phyloP scores from a whole-genome alignment of 2,888 invertebrate genomes.

The Nymphalis polychloros region DNA sequence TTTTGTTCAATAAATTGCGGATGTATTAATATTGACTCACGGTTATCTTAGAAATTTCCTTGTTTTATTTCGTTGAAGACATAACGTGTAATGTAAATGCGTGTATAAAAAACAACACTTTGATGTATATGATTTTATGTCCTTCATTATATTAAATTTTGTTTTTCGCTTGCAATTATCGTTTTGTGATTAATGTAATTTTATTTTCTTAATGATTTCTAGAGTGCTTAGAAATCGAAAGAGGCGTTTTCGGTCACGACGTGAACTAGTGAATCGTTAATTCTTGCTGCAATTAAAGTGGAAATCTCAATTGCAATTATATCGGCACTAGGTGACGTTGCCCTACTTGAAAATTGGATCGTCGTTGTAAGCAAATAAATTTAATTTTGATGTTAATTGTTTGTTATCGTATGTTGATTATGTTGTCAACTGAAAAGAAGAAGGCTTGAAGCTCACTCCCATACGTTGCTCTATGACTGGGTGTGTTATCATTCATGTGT shows the following conservation, averaged over 20 bases:
- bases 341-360: constrained; percentile 44
- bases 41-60: constrained; percentile 41
- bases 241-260: constrained; percentile 38
- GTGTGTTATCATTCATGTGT: too few species aligned
- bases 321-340: constrained; percentile 40
- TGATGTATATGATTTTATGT: not conserved
- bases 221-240: constrained; percentile 30
- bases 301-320: constrained; percentile 38
- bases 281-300: constrained; percentile 35
- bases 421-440: too few species aligned
- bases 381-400: not conserved
- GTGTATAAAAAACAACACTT: not conserved
- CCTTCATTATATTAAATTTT: not conserved
- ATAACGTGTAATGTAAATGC: not conserved
- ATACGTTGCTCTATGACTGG: too few species aligned
- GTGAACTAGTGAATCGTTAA: constrained; percentile 33
- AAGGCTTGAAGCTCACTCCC: too few species aligned
- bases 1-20: constrained; percentile 61
- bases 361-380: not conserved
- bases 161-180: not conserved
- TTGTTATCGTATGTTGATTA: too few species aligned
- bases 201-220: constrained; percentile 16
- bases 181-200: not conserved
- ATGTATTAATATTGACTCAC: constrained; percentile 55
- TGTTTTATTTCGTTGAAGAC: constrained; percentile 34